Percentiles rank a stretch among this genome's conserved stretches.
Conservation (phyloP, 1,140 invertebrate species). For the Drosophila biarmipes region DNA sequence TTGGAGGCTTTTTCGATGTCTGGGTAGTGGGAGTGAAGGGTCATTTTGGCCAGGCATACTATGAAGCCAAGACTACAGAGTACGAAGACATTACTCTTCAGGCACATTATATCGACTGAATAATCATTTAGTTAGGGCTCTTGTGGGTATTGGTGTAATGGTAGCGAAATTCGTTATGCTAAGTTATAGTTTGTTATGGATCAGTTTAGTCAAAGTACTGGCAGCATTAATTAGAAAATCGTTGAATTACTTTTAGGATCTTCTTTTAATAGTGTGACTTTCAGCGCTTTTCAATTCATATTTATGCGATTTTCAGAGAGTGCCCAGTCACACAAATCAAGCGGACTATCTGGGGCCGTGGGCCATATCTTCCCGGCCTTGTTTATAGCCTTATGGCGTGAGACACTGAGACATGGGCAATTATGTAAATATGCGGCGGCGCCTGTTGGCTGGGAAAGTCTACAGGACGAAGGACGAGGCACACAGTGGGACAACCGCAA, state of each 20-base stretch:
- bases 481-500: constrained; percentile 73
- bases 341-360: constrained; percentile 5
- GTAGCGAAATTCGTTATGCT: neutral
- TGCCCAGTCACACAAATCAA: constrained; percentile 34
- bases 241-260: too few species aligned
- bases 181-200: neutral
- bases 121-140: neutral
- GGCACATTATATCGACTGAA: neutral
- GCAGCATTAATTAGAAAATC: too few species aligned
- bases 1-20: neutral
- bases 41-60: neutral
- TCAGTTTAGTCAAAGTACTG: neutral
- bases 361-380: constrained; percentile 10
- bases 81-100: neutral
- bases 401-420: constrained; percentile 68
- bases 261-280: neutral
- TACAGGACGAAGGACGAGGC: constrained; percentile 39
- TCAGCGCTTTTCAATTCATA: constrained; percentile 8
- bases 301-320: constrained; percentile 29
- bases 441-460: constrained; percentile 50
- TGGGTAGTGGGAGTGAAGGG: neutral
- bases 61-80: neutral
- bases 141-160: too few species aligned
- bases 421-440: constrained; percentile 79
- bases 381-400: constrained; percentile 30